Conservation (phyloP, 2,797 vertebrate genomes). For the Bradypodion ventrale region DNA sequence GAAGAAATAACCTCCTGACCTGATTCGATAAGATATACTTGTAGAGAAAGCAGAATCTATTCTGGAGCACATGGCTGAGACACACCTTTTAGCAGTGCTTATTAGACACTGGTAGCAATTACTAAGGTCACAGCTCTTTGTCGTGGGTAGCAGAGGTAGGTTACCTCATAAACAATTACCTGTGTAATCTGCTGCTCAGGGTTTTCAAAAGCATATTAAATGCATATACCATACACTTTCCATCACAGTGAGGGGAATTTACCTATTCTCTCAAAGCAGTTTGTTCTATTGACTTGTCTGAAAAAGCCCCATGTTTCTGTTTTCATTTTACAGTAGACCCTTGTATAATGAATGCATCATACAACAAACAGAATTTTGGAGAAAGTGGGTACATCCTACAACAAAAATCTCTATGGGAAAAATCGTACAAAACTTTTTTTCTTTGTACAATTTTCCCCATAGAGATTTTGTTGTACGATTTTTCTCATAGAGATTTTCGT, state of each 20-base stretch:
- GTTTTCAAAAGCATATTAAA: not conserved
- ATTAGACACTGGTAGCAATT: conserved; percentile 11
- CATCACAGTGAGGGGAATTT: conserved; percentile 1
- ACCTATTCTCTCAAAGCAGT: not conserved
- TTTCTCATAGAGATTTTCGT: too few relatives aligned
- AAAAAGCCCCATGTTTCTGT: not conserved
- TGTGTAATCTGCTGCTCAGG: not conserved
- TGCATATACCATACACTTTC: not conserved
- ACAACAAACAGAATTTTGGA: too few relatives aligned
- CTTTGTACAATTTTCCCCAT: too few relatives aligned
- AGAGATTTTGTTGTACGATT: too few relatives aligned
- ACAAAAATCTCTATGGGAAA: too few relatives aligned
- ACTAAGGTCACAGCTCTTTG: not conserved
- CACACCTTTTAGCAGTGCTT: conserved; percentile 28
- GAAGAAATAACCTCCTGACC: conserved; percentile 24
- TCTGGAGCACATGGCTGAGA: not conserved
- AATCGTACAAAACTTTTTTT: too few relatives aligned
- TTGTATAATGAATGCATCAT: too few relatives aligned
- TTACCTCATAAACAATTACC: conserved; percentile 19
- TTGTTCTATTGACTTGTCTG: conserved; percentile 1
- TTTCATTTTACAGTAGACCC: too few relatives aligned
- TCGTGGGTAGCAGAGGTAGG: not conserved
- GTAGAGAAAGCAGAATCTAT: not conserved
- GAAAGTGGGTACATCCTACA: too few relatives aligned
- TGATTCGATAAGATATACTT: conserved; percentile 27